A percentile compares a stretch with the other conserved stretches of the same genome.
phyloP scores from a whole-genome alignment of 2,113 vertebrate species.

The Vulpes vulpes region DNA sequence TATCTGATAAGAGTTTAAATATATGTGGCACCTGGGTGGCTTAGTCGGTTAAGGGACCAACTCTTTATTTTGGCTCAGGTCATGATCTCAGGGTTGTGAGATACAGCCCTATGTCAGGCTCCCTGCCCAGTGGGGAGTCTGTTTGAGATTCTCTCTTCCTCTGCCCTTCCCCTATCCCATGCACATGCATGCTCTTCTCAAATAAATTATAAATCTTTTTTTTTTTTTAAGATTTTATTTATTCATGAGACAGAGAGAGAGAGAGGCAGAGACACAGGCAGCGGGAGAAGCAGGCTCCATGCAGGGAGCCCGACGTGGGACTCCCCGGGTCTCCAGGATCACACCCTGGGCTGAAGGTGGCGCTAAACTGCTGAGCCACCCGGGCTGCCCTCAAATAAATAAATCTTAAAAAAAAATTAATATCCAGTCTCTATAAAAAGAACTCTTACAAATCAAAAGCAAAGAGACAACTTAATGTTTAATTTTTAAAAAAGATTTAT shows the following conservation, averaged over 20 bases:
- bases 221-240: too few species aligned
- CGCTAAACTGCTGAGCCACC: too few species aligned
- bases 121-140: not conserved
- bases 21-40: not conserved
- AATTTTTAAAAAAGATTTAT: not conserved
- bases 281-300: too few species aligned
- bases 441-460: not conserved
- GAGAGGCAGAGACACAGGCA: too few species aligned
- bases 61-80: not conserved
- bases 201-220: too few species aligned
- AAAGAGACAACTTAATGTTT: not conserved
- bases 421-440: not conserved
- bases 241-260: too few species aligned
- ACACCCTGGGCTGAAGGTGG: too few species aligned
- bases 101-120: not conserved
- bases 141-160: not conserved
- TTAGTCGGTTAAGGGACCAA: not conserved
- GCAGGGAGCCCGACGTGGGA: too few species aligned
- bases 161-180: not conserved
- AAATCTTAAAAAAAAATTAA: not conserved
- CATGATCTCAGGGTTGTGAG: not conserved
- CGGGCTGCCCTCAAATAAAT: not conserved
- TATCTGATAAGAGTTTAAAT: not conserved
- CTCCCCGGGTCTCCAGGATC: too few species aligned
- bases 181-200: not conserved